phyloP scores from a whole-genome alignment of 2,888 invertebrate species.

The Spialia ferax region DNA sequence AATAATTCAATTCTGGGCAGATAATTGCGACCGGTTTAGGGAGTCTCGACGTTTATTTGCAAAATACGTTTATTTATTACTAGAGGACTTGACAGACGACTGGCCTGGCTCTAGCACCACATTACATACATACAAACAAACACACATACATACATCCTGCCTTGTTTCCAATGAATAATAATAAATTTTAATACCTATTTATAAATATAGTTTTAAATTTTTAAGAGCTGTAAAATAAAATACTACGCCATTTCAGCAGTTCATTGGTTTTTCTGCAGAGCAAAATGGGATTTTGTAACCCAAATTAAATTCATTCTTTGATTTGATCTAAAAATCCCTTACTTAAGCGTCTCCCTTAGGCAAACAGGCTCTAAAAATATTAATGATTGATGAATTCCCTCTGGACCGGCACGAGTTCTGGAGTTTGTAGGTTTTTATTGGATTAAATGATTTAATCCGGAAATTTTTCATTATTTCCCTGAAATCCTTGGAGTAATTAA shows the following conservation, averaged over 20 bases:
- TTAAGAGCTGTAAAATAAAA: no score
- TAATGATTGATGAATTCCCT: conserved; percentile 68
- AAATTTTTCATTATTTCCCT: conserved; percentile 57
- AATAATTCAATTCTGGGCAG: conserved; percentile 63
- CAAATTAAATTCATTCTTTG: no score
- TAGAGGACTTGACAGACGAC: neutral
- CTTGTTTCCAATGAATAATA: no score
- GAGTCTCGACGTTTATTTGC: conserved; percentile 17
- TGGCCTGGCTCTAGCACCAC: neutral
- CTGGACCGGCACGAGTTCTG: conserved; percentile 58
- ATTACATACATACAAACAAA: no score
- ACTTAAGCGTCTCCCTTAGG: conserved; percentile 14
- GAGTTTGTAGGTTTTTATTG: conserved; percentile 64
- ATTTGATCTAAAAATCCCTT: conserved; percentile 17
- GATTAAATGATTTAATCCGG: conserved; percentile 68
- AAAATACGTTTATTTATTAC: neutral
- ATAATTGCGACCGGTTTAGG: conserved; percentile 56
- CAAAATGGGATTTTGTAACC: no score
- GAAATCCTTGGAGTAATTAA: conserved; percentile 63
- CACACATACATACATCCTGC: no score
- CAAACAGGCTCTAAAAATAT: conserved; percentile 57
- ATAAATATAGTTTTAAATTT: no score
- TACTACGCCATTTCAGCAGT: no score
- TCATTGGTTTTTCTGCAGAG: no score
- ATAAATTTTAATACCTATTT: no score